phyloP scores from a whole-genome alignment of 2,888 invertebrate genomes.

The Unio pictorum region DNA sequence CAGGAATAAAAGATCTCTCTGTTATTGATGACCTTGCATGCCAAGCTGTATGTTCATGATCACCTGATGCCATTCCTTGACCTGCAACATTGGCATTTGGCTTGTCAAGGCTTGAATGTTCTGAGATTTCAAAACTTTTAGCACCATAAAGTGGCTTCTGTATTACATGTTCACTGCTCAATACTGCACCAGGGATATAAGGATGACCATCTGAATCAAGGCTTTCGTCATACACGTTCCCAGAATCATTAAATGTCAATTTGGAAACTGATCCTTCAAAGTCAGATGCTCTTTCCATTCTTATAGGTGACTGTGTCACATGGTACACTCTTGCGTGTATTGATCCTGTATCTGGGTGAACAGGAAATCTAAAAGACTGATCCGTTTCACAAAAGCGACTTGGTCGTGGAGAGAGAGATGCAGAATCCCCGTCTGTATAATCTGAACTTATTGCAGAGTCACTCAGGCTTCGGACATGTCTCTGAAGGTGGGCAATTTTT shows the following conservation, averaged over 20 bases:
- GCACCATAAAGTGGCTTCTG: too few species aligned
- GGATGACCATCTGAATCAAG: too few species aligned
- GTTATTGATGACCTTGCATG: too few species aligned
- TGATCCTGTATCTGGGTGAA: not conserved
- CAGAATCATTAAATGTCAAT: conserved; percentile 48
- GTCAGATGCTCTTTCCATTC: conserved; percentile 13
- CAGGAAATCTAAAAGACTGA: conserved; percentile 13
- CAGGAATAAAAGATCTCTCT: conserved; percentile 3
- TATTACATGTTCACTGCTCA: too few species aligned
- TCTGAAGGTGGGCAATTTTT: conserved; percentile 44
- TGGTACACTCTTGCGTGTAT: conserved; percentile 3
- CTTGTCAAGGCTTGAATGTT: too few species aligned
- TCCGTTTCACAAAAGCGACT: conserved; percentile 41
- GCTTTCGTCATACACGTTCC: conserved; percentile 49
- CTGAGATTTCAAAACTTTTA: too few species aligned
- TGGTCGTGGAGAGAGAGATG: conserved; percentile 47
- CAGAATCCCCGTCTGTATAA: conserved; percentile 61
- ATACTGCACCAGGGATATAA: too few species aligned
- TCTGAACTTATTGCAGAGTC: conserved; percentile 67
- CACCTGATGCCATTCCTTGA: too few species aligned
- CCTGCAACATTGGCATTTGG: too few species aligned
- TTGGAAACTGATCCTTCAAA: conserved; percentile 32
- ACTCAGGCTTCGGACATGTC: conserved; percentile 51
- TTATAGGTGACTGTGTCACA: conserved; percentile 14
- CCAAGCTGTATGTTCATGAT: too few species aligned